Evolutionary conservation across 1,140 invertebrate species (phyloP).

Genomic region (Hyphantria cunea): DNA sequence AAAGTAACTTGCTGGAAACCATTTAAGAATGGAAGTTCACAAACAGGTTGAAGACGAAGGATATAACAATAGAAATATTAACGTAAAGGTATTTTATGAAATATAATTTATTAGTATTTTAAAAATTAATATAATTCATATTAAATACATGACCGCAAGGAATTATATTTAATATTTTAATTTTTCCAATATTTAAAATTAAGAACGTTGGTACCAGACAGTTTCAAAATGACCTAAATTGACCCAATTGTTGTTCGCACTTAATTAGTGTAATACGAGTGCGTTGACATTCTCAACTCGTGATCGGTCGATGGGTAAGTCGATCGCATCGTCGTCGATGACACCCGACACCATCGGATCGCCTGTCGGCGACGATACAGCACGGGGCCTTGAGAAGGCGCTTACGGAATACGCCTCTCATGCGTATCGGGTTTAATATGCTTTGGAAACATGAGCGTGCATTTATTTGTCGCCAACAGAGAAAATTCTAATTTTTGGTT

Average conservation of each 20-base stretch:
- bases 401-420: slow-evolving; percentile 65
- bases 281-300: slow-evolving; percentile 51
- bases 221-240: background rate
- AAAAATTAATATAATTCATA: no score
- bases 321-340: slow-evolving; percentile 49
- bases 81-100: no score
- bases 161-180: no score
- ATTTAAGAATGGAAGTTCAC: no score
- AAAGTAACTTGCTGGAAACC: no score
- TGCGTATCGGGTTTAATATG: slow-evolving; percentile 56
- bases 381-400: slow-evolving; percentile 50
- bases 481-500: no score
- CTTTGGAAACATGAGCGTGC: slow-evolving; percentile 40
- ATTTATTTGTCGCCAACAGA: slow-evolving; percentile 17
- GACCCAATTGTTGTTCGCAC: slow-evolving; percentile 21
- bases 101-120: no score
- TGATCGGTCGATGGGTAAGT: slow-evolving; percentile 67
- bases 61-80: no score
- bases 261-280: slow-evolving; percentile 43
- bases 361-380: slow-evolving; percentile 62
- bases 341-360: slow-evolving; percentile 56
- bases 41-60: no score
- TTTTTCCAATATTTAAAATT: no score
- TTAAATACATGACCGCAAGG: no score
- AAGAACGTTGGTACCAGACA: background rate